Conservation (phyloP, 2,113 vertebrate species). For the Salvelinus fontinalis region DNA sequence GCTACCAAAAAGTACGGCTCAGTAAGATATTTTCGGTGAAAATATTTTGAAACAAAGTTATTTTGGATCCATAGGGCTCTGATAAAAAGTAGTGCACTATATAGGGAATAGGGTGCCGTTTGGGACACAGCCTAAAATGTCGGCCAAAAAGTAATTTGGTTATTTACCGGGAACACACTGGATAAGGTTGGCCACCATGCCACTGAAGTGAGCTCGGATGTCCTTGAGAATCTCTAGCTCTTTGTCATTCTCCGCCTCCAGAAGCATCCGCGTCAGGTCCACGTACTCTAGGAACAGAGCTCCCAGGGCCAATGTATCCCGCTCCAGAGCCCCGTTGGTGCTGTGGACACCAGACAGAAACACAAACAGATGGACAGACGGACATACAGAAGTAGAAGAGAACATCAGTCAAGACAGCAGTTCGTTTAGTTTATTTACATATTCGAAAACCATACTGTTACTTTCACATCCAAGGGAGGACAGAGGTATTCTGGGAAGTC, state of each 20-base stretch:
- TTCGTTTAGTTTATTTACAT: neutral
- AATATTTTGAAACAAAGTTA: too few species aligned
- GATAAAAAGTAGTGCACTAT: too few species aligned
- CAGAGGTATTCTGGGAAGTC: neutral
- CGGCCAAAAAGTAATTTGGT: neutral
- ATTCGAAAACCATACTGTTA: too few species aligned
- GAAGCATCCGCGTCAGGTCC: slow-evolving; percentile 92
- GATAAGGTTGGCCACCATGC: slow-evolving; percentile 96
- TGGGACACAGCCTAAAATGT: too few species aligned
- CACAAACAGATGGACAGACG: neutral
- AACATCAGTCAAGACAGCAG: neutral
- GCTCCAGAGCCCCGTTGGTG: slow-evolving; percentile 93
- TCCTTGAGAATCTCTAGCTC: slow-evolving; percentile 96
- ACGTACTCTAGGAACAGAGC: slow-evolving; percentile 96
- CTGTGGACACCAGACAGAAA: slow-evolving; percentile 58
- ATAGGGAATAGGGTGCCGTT: too few species aligned
- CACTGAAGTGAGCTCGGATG: slow-evolving; percentile 96
- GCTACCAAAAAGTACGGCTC: neutral
- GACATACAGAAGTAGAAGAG: neutral
- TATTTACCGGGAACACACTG: slow-evolving; percentile 89
- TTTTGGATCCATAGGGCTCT: too few species aligned
- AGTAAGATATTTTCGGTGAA: neutral
- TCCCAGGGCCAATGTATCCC: slow-evolving; percentile 91
- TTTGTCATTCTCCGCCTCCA: slow-evolving; percentile 94
- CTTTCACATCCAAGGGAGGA: neutral